phyloP scores from a whole-genome alignment of 1,140 invertebrate species.

The Globodera ellingtonae region DNA sequence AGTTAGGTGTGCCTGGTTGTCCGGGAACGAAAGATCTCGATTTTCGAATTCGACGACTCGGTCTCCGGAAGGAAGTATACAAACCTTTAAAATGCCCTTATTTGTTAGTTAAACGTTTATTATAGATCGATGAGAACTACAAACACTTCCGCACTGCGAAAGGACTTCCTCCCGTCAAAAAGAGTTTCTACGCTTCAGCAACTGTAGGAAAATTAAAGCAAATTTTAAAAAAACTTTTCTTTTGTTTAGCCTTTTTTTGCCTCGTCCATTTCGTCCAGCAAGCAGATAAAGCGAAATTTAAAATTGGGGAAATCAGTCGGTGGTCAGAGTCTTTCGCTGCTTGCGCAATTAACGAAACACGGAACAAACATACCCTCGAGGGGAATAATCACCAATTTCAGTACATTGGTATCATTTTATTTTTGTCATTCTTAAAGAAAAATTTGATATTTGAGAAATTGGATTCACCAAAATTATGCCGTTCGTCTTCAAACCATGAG shows the following conservation, averaged over 20 bases:
- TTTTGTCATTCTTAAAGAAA: background rate
- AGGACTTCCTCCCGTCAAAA: slow-evolving; percentile 23
- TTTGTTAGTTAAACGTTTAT: background rate
- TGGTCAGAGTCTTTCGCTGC: background rate
- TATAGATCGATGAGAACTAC: slow-evolving; percentile 27
- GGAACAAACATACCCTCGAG: too few species aligned
- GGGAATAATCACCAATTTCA: background rate
- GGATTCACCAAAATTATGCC: background rate
- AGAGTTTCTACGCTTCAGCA: slow-evolving; percentile 17
- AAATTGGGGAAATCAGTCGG: background rate
- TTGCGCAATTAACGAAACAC: background rate
- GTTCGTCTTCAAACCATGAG: background rate
- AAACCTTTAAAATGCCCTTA: slow-evolving; percentile 7
- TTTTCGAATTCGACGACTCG: slow-evolving; percentile 35
- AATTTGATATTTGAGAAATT: background rate
- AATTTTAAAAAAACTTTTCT: background rate
- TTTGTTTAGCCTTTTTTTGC: background rate
- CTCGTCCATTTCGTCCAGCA: slow-evolving; percentile 1
- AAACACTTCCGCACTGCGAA: slow-evolving; percentile 15
- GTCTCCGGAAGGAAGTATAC: slow-evolving; percentile 40
- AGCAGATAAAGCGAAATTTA: background rate
- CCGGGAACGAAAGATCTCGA: slow-evolving; percentile 53
- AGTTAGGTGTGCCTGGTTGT: slow-evolving; percentile 47
- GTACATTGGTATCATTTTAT: background rate
- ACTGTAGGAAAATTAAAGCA: background rate